Evolutionary conservation across 2,113 vertebrate genomes (phyloP).

Genomic region (Uria aalge): DNA sequence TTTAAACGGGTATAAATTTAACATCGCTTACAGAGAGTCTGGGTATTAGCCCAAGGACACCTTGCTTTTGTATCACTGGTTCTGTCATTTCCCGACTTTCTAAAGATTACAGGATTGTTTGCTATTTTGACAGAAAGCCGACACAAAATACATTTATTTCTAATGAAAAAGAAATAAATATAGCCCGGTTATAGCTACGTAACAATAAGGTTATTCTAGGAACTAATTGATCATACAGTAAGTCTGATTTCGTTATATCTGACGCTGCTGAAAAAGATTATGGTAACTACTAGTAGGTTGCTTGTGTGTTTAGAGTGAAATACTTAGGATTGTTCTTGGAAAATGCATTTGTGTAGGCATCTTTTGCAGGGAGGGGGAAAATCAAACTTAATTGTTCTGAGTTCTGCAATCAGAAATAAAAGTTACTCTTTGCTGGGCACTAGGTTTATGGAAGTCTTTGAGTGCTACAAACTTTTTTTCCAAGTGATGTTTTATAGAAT

Average conservation of each 20-base stretch:
- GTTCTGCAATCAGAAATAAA: conserved; percentile 30
- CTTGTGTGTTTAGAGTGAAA: background rate
- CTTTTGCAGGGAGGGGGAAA: background rate
- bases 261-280: background rate
- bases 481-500: conserved; percentile 88
- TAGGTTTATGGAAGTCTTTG: conserved; percentile 50
- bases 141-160: background rate
- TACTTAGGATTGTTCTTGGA: background rate
- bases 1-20: conserved; percentile 17
- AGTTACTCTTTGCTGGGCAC: background rate
- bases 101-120: background rate
- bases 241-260: conserved; percentile 34
- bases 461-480: conserved; percentile 72
- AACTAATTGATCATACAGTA: conserved; percentile 21
- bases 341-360: background rate
- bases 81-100: background rate
- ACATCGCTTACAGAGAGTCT: background rate
- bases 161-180: background rate
- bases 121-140: background rate
- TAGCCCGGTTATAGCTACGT: background rate
- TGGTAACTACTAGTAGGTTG: background rate
- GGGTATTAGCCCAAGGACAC: conserved; percentile 29
- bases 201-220: conserved; percentile 8
- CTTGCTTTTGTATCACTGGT: background rate
- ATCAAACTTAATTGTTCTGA: background rate